Conservation (phyloP, 2,797 vertebrate species). For the Pangasius larnaudii region DNA sequence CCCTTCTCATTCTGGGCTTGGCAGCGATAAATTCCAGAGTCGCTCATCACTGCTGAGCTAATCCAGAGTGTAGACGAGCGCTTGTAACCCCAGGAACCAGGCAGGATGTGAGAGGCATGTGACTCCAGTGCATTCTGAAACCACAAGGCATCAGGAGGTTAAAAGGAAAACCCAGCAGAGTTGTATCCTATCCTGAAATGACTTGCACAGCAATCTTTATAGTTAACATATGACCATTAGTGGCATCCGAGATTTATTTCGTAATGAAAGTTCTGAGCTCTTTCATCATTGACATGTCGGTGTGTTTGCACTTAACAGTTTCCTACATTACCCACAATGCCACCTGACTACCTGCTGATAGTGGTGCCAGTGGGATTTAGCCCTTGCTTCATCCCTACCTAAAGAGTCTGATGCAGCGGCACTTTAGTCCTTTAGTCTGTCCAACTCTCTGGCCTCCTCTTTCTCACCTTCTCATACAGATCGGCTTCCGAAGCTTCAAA, state of each 20-base stretch:
- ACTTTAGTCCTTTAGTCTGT: background rate
- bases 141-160: background rate
- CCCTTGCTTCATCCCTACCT: background rate
- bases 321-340: background rate
- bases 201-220: background rate
- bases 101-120: conserved; percentile 69
- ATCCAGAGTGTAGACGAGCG: conserved; percentile 67
- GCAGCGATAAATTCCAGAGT: conserved; percentile 88
- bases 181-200: background rate
- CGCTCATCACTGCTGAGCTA: conserved; percentile 76
- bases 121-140: conserved; percentile 64
- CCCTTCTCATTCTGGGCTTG: conserved; percentile 85
- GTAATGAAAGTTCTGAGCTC: background rate
- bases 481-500: background rate
- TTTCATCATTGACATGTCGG: background rate
- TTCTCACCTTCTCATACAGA: background rate
- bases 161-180: conserved; percentile 12
- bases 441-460: background rate
- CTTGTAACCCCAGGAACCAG: conserved; percentile 67
- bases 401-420: background rate
- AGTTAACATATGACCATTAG: background rate
- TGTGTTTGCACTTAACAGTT: background rate
- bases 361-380: background rate
- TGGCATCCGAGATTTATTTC: background rate
- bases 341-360: background rate